Base-by-base conservation (phyloP, 2,113 vertebrate genomes). In the Cryptotis parvus region DNA sequence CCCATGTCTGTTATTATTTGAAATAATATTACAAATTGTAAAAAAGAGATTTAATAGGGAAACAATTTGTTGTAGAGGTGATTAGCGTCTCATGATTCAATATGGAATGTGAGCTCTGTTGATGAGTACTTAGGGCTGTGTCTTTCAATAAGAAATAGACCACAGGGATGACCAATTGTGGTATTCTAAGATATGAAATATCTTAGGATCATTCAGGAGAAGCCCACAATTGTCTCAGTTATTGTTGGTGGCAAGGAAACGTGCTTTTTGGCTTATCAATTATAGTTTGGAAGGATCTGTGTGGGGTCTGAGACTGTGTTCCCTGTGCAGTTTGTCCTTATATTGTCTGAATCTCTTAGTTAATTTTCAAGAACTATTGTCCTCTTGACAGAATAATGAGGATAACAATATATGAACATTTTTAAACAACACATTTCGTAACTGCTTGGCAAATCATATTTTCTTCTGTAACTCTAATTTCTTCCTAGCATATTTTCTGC, bases 381-480 rank as follows among this genome's bases (percentile, higher is more conserved):
- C 61, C 52, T 83, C 83, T 66, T 33, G 37, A 72, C 63, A 73
- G 22, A 22, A 68, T 68, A 84, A 84, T 41, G 52, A 72, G 35
- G n/a, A 68, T 10, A 7, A n/a, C 26, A 58, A 2, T 69, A 16
- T 12, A 24, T 33, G 26, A 35, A 41, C 29, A 82, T 76, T 86
- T n/a, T 78, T 68, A 78, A 73, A 61, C 9, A 83, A 92, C 37
- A 55, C 29, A 49, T 83, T 93, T 93, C 39, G 63, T 75, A 85
- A 90, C 35, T 27, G 12, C 11, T 93, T 35, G 84, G 45, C 92
- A 33, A 52, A 65, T 82, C 70, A 39, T 80, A 65, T 81, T 93
- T 91, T 85, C 76, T 82, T 95, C 37, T 27, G 10, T 58, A 79
- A 27, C 33, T 72, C 73, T 92, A 89, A 92, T 87, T 86, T 94